A percentile compares a stretch with the other conserved stretches of the same genome.
These are phyloP conservation scores for Ceyx melanurus DNA, from an alignment of 2,113 vertebrate genomes.

Conservation along the genomic window DNA sequence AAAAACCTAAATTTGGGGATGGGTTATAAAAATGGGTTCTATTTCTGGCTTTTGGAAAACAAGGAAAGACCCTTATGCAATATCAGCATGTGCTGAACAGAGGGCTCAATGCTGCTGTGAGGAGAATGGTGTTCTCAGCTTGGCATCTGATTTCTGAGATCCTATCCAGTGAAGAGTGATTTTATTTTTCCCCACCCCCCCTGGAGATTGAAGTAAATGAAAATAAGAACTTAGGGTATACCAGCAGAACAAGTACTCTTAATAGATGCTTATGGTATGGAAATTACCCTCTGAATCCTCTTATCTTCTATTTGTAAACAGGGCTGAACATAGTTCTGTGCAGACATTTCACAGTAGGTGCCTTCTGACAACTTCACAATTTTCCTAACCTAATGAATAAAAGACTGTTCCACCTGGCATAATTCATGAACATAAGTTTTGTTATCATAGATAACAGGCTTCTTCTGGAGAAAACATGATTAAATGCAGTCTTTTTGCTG, in stretches of 20 bases:
- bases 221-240: not conserved
- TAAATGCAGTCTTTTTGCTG: not conserved
- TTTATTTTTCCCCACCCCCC: not conserved
- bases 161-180: not conserved
- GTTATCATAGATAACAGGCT: conserved; percentile 15
- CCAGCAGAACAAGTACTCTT: conserved; percentile 43
- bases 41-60: not conserved
- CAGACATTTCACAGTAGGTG: conserved; percentile 41
- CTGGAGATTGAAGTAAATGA: not conserved
- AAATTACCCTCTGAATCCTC: conserved; percentile 44
- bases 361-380: conserved; percentile 42
- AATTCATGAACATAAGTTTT: conserved; percentile 23
- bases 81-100: conserved; percentile 10
- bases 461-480: conserved; percentile 1
- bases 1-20: not conserved
- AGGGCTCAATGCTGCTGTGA: conserved; percentile 41
- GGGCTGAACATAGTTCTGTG: not conserved
- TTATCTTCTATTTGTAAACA: conserved; percentile 48
- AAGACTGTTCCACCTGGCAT: conserved; percentile 36
- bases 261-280: conserved; percentile 39
- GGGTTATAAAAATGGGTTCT: not conserved
- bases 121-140: conserved; percentile 30
- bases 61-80: not conserved
- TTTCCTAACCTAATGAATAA: conserved; percentile 54
- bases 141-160: conserved; percentile 42